Evolutionary conservation across 2,888 invertebrate species (phyloP).

Genomic region (Ophion costatus): DNA sequence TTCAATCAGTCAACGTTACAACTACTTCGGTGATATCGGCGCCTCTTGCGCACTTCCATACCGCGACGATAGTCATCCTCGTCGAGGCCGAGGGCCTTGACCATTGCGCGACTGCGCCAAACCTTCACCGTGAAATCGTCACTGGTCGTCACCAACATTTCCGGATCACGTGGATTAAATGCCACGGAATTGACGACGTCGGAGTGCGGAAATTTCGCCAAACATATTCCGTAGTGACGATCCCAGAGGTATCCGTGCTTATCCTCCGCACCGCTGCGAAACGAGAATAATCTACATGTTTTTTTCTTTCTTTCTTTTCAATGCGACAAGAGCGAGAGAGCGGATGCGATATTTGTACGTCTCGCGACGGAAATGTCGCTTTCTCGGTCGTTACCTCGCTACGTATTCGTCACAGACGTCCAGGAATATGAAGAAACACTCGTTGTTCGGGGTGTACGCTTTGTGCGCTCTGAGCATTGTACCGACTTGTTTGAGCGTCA

Average conservation of each 20-base stretch:
- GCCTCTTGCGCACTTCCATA: conserved; percentile 83
- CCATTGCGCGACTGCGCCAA: conserved; percentile 84
- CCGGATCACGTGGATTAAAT: conserved; percentile 91
- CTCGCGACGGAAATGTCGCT: not conserved
- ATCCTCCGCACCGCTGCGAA: conserved; percentile 91
- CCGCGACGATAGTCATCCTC: conserved; percentile 82
- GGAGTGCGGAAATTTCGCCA: conserved; percentile 90
- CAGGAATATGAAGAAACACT: conserved; percentile 94
- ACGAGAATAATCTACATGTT: not conserved
- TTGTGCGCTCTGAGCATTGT: conserved; percentile 91
- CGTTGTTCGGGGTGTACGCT: conserved; percentile 93
- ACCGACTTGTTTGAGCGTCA: conserved; percentile 90
- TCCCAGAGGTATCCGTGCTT: conserved; percentile 94
- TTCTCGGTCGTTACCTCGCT: conserved; percentile 87
- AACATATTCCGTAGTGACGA: conserved; percentile 91
- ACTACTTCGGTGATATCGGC: conserved; percentile 77
- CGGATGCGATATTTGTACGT: not conserved
- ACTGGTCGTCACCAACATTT: conserved; percentile 92
- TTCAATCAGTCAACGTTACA: conserved; percentile 81
- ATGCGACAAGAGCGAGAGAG: not conserved
- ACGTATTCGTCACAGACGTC: conserved; percentile 93
- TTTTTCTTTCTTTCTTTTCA: not conserved
- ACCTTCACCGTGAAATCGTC: conserved; percentile 92
- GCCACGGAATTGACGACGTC: conserved; percentile 95
- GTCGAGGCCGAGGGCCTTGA: conserved; percentile 83